Percentiles rank a stretch among this genome's conserved stretches.
Evolutionary conservation across 2,113 vertebrate genomes (phyloP).

Genomic region (Tylochromis polylepis): DNA sequence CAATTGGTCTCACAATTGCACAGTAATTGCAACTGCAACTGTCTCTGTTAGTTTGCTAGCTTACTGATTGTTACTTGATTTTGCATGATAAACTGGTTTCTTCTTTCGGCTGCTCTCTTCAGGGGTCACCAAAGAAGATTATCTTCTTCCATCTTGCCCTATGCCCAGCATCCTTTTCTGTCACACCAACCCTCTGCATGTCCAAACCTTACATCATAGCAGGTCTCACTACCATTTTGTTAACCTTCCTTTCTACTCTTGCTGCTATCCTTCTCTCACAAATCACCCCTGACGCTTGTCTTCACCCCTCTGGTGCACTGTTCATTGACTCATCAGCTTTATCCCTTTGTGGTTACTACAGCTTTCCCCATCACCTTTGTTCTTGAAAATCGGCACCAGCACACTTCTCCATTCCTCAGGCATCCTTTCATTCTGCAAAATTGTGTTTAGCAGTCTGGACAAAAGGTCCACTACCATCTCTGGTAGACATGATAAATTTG

Average conservation of each 20-base stretch:
- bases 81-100: not conserved
- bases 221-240: not conserved
- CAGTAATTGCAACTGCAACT: not conserved
- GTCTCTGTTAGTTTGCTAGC: not conserved
- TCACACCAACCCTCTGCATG: not conserved
- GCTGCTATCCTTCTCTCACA: not conserved
- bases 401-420: not conserved
- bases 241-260: not conserved
- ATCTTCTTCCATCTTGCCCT: not conserved
- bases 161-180: not conserved
- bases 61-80: not conserved
- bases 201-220: not conserved
- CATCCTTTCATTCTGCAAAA: not conserved
- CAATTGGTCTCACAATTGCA: not conserved
- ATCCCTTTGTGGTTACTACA: not conserved
- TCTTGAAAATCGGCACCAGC: not conserved
- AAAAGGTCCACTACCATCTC: not conserved
- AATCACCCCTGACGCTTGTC: not conserved
- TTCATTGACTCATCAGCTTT: not conserved
- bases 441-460: not conserved
- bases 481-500: not conserved
- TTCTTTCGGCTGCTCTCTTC: not conserved
- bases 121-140: not conserved
- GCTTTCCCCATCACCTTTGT: not conserved
- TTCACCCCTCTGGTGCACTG: not conserved